Conservation (phyloP, 2,888 invertebrate species). For the Phymatocera aterrima region DNA sequence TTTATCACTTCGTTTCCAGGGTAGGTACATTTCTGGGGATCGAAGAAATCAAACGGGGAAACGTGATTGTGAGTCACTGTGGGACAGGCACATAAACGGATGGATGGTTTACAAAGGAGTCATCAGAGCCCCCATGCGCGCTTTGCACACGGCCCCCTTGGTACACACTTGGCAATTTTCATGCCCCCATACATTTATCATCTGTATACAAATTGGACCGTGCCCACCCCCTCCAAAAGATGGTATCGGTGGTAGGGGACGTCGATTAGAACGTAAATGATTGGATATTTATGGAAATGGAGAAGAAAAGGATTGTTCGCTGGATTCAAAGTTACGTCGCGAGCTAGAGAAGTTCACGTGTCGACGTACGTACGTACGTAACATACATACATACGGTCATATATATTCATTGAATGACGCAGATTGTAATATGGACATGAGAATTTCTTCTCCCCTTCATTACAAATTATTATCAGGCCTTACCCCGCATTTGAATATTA, state of each 20-base stretch:
- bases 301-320: not conserved
- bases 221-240: not conserved
- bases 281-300: not conserved
- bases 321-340: too few relatives aligned
- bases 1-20: not conserved
- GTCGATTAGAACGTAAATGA: constrained; percentile 18
- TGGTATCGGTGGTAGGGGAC: not conserved
- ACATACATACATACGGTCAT: not conserved
- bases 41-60: too few relatives aligned
- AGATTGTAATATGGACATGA: too few relatives aligned
- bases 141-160: not conserved
- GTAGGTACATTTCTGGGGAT: too few relatives aligned
- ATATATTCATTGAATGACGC: not conserved
- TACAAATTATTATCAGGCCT: too few relatives aligned
- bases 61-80: not conserved
- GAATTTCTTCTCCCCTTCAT: too few relatives aligned
- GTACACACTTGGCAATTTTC: constrained; percentile 6
- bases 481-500: too few relatives aligned
- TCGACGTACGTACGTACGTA: not conserved
- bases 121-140: too few relatives aligned
- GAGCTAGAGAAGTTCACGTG: not conserved
- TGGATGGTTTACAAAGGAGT: not conserved
- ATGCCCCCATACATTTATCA: constrained; percentile 23
- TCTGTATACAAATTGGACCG: constrained; percentile 16
- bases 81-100: not conserved